Conservation (phyloP, 1,140 invertebrate species). For the Trichonephila clavata region DNA sequence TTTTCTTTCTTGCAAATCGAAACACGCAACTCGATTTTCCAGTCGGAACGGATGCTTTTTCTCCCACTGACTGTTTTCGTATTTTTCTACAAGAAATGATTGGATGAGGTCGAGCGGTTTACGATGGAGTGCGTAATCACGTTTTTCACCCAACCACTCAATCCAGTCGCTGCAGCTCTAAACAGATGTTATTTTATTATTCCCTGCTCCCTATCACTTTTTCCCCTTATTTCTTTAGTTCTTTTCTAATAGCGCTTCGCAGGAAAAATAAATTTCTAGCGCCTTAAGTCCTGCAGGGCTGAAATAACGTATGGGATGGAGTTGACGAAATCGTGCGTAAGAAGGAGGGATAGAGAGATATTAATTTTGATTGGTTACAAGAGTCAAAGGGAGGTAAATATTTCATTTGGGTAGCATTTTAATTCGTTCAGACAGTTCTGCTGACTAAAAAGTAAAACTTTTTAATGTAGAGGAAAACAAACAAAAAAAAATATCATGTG, state of each 20-base stretch:
- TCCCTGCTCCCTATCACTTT: background rate
- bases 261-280: constrained; percentile 3
- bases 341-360: background rate
- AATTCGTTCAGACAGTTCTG: no score
- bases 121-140: constrained; percentile 50
- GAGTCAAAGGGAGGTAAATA: background rate
- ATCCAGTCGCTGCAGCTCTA: background rate
- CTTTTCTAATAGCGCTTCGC: background rate
- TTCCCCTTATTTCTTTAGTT: background rate
- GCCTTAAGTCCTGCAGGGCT: constrained; percentile 25
- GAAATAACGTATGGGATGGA: background rate
- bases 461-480: no score
- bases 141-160: constrained; percentile 37
- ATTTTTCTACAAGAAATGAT: constrained; percentile 63
- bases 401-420: no score
- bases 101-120: constrained; percentile 54
- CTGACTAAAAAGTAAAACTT: no score
- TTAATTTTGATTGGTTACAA: constrained; percentile 7
- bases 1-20: constrained; percentile 62
- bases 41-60: constrained; percentile 55
- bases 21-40: constrained; percentile 67
- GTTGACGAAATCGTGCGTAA: constrained; percentile 6
- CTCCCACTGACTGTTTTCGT: constrained; percentile 67
- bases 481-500: no score
- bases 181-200: constrained; percentile 18